Evolutionary conservation across 2,888 invertebrate species (phyloP).

Genomic region (Tricholauxania praeusta): DNA sequence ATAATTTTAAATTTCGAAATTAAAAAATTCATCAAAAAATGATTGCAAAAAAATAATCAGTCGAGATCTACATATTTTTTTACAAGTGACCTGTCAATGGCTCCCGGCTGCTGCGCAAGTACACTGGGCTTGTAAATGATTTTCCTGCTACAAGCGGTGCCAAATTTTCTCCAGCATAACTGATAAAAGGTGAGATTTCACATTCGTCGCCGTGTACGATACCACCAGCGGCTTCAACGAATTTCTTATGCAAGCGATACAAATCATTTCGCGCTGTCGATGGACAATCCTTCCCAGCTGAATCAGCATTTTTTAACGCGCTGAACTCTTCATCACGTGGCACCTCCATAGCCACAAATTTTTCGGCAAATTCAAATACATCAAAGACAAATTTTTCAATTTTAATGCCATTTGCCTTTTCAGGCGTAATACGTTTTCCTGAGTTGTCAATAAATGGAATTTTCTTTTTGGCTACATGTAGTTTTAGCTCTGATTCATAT

Average conservation of each 20-base stretch:
- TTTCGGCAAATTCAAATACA: slow-evolving; percentile 93
- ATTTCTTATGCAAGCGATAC: slow-evolving; percentile 81
- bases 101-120: slow-evolving; percentile 70
- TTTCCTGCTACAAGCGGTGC: slow-evolving; percentile 75
- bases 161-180: slow-evolving; percentile 91
- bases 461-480: slow-evolving; percentile 98
- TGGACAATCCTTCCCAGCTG: slow-evolving; percentile 90
- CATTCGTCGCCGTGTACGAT: slow-evolving; percentile 76
- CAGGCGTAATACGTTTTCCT: slow-evolving; percentile 80
- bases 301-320: slow-evolving; percentile 94
- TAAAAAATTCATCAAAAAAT: too few relatives aligned
- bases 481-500: slow-evolving; percentile 81
- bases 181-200: slow-evolving; percentile 92
- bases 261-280: slow-evolving; percentile 86
- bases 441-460: slow-evolving; percentile 85
- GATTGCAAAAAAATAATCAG: too few relatives aligned
- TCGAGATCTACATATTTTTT: slow-evolving; percentile 3
- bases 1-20: too few relatives aligned
- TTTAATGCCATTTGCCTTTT: slow-evolving; percentile 94
- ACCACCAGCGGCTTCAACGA: slow-evolving; percentile 86
- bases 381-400: slow-evolving; percentile 99
- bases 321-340: slow-evolving; percentile 94
- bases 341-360: slow-evolving; percentile 94
- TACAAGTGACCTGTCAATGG: slow-evolving; percentile 63
- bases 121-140: slow-evolving; percentile 76